phyloP scores from a whole-genome alignment of 2,113 vertebrate genomes.

The Poeciliopsis retropinna region DNA sequence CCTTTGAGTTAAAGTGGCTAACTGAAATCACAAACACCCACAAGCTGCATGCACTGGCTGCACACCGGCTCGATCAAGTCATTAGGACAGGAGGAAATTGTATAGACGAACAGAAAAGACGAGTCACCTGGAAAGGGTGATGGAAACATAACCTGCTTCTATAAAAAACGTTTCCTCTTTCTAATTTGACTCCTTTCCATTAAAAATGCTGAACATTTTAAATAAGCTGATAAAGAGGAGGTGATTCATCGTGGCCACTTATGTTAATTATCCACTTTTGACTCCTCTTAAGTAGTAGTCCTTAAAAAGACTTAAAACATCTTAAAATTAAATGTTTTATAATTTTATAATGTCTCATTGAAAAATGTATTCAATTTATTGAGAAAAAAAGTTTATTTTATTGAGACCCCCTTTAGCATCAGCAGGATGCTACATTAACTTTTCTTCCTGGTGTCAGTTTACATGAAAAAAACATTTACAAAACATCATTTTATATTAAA shows the following conservation, averaged over 20 bases:
- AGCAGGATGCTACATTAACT: too few relatives aligned
- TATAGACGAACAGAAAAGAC: conserved; percentile 25
- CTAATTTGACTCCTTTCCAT: conserved; percentile 16
- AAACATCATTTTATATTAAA: too few relatives aligned
- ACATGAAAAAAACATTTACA: too few relatives aligned
- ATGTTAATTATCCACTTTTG: conserved; percentile 39
- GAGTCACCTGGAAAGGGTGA: conserved; percentile 48
- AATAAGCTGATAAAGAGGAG: conserved; percentile 38
- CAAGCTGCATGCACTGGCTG: neutral
- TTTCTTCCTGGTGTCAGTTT: too few relatives aligned
- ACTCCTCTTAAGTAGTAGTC: neutral
- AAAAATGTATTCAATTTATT: too few relatives aligned
- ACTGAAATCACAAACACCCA: conserved; percentile 53
- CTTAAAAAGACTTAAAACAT: too few relatives aligned
- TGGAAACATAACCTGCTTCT: conserved; percentile 27
- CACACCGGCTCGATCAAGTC: conserved; percentile 70
- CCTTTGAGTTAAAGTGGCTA: conserved; percentile 56
- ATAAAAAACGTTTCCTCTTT: conserved; percentile 6
- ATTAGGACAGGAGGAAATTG: conserved; percentile 68
- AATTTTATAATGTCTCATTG: too few relatives aligned
- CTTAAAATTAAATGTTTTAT: too few relatives aligned
- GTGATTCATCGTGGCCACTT: conserved; percentile 13
- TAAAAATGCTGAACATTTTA: conserved; percentile 20
- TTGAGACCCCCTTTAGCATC: too few relatives aligned
- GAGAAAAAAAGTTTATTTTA: too few relatives aligned